phyloP scores from a whole-genome alignment of 2,888 invertebrate species.

The Thysanoteuthis rhombus region DNA sequence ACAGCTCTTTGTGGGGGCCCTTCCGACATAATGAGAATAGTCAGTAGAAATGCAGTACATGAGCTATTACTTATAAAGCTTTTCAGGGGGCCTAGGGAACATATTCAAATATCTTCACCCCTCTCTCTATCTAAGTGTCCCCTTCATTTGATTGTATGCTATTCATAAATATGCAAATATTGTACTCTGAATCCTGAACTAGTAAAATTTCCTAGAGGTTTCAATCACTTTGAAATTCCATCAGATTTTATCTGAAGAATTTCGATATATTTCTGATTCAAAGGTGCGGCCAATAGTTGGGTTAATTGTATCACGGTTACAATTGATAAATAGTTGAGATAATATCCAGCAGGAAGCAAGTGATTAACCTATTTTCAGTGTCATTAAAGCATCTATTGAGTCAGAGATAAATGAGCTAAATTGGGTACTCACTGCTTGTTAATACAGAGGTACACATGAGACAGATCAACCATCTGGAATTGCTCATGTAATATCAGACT shows the following conservation, averaged over 20 bases:
- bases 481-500: neutral
- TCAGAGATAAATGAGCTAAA: neutral
- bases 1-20: too few relatives aligned
- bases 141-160: neutral
- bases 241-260: neutral
- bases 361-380: neutral
- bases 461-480: neutral
- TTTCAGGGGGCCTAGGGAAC: too few relatives aligned
- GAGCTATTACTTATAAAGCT: too few relatives aligned
- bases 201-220: neutral
- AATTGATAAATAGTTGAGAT: neutral
- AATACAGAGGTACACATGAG: conserved; percentile 12
- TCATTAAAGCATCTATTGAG: neutral
- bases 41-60: too few relatives aligned
- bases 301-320: neutral
- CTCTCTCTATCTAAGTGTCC: neutral
- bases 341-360: neutral
- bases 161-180: neutral
- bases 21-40: too few relatives aligned
- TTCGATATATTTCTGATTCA: neutral
- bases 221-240: neutral
- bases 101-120: too few relatives aligned
- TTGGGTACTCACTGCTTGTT: neutral
- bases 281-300: too few relatives aligned
- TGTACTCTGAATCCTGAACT: neutral